Evolutionary conservation across 2,888 invertebrate genomes (phyloP).

Genomic region (Gymnoscelis rufifasciata): DNA sequence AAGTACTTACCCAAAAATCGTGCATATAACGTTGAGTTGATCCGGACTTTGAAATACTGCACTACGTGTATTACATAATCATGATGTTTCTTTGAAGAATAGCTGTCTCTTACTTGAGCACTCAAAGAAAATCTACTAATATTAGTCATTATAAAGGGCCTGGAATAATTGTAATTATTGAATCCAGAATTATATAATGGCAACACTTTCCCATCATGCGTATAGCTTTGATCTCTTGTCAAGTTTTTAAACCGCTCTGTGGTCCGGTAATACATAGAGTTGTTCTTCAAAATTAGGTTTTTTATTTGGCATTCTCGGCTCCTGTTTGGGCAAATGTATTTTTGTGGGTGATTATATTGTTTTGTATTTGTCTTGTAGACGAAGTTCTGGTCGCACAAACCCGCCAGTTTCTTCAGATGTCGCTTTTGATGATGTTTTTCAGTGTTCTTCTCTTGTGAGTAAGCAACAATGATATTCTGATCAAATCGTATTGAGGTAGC

Average conservation of each 20-base stretch:
- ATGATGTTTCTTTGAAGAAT: conserved; percentile 1
- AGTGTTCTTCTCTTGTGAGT: conserved; percentile 31
- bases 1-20: conserved; percentile 54
- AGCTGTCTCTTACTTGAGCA: conserved; percentile 33
- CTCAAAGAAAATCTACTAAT: conserved; percentile 45
- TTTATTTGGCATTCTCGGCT: conserved; percentile 2
- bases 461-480: conserved; percentile 56
- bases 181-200: conserved; percentile 50
- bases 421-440: not conserved
- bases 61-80: conserved; percentile 40
- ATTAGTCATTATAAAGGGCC: conserved; percentile 51
- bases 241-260: conserved; percentile 53
- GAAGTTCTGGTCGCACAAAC: conserved; percentile 53
- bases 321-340: conserved; percentile 5
- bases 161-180: conserved; percentile 50
- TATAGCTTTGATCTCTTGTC: conserved; percentile 45
- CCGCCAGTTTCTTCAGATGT: conserved; percentile 14
- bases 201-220: conserved; percentile 34
- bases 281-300: conserved; percentile 28
- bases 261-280: conserved; percentile 53
- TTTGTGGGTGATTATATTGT: conserved; percentile 5
- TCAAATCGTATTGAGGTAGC: conserved; percentile 58
- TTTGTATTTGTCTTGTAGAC: conserved; percentile 35
- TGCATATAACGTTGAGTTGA: conserved; percentile 62
- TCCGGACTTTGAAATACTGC: conserved; percentile 66